Percentiles rank a stretch among this genome's conserved stretches.
These are phyloP conservation scores for Leptodactylus fallax DNA, from an alignment of 2,797 vertebrate genomes.

Conservation along the genomic window DNA sequence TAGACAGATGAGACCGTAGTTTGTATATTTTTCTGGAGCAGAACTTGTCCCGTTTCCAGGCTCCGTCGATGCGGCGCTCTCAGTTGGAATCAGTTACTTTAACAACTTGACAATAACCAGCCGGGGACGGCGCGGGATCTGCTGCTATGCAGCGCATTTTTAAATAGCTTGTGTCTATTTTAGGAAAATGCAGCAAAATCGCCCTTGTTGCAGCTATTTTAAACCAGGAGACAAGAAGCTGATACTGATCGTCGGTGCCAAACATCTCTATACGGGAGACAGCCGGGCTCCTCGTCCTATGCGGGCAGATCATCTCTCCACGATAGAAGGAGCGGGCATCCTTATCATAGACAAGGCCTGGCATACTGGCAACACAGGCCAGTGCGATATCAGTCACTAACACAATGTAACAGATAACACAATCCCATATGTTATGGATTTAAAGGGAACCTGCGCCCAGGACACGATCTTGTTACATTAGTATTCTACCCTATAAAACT, in stretches of 20 bases:
- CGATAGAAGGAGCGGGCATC: not conserved
- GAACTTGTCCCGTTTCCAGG: conserved; percentile 7
- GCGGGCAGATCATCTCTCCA: not conserved
- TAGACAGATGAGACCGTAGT: too few species aligned
- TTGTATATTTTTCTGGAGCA: too few species aligned
- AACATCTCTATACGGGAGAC: not conserved
- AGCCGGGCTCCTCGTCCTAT: not conserved
- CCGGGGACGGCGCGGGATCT: not conserved
- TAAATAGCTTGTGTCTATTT: conserved; percentile 59
- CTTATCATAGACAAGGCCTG: not conserved
- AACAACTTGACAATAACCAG: conserved; percentile 17
- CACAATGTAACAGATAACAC: not conserved
- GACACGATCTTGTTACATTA: not conserved
- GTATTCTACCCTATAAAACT: not conserved
- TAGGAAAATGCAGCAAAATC: conserved; percentile 45
- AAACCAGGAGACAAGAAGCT: conserved; percentile 18
- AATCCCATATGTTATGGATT: not conserved
- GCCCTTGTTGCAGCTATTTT: conserved; percentile 48
- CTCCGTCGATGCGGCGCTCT: not conserved
- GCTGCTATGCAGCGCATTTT: conserved; percentile 40
- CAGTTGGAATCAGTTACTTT: conserved; percentile 14
- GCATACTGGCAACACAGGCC: not conserved
- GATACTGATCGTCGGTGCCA: conserved; percentile 5
- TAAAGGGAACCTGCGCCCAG: not conserved
- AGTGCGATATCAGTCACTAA: not conserved